A percentile compares a stretch with the other conserved stretches of the same genome.
phyloP scores from a whole-genome alignment of 2,113 vertebrate species.

The Siniperca chuatsi region DNA sequence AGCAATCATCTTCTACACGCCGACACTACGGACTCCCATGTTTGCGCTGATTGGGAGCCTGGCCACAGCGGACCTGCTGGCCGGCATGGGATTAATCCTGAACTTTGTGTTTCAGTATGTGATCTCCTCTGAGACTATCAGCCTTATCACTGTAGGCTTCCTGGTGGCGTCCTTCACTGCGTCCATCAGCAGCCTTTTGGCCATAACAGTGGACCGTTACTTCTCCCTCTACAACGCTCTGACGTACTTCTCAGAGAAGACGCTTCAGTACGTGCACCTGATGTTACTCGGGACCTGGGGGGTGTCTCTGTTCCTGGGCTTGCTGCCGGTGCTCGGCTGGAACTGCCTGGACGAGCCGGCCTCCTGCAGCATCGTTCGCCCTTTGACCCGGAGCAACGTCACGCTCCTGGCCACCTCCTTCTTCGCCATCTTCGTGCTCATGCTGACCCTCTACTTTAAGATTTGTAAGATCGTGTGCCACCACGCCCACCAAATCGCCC shows the following conservation, averaged over 20 bases:
- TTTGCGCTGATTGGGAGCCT: conserved; percentile 96
- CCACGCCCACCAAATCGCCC: conserved; percentile 97
- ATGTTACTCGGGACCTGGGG: conserved; percentile 94
- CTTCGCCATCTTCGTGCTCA: conserved; percentile 92
- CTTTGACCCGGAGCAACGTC: conserved; percentile 92
- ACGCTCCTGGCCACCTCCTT: conserved; percentile 91
- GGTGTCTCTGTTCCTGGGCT: conserved; percentile 90
- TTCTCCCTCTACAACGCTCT: conserved; percentile 97
- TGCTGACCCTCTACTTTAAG: conserved; percentile 95
- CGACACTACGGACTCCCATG: conserved; percentile 93
- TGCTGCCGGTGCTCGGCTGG: conserved; percentile 96
- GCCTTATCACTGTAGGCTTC: conserved; percentile 95
- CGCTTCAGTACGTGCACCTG: conserved; percentile 91
- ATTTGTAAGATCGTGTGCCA: conserved; percentile 98
- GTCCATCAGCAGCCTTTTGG: conserved; percentile 95
- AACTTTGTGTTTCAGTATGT: conserved; percentile 97
- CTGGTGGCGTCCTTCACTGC: conserved; percentile 96
- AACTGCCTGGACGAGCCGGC: conserved; percentile 91
- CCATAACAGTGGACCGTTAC: conserved; percentile 98
- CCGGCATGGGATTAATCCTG: conserved; percentile 95
- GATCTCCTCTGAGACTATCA: conserved; percentile 94
- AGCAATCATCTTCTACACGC: conserved; percentile 96
- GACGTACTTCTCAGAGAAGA: conserved; percentile 97
- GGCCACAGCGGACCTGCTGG: conserved; percentile 95
- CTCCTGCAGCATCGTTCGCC: conserved; percentile 93